These are phyloP conservation scores for Callinectes sapidus DNA, from an alignment of 2,888 invertebrate species.

Conservation along the genomic window DNA sequence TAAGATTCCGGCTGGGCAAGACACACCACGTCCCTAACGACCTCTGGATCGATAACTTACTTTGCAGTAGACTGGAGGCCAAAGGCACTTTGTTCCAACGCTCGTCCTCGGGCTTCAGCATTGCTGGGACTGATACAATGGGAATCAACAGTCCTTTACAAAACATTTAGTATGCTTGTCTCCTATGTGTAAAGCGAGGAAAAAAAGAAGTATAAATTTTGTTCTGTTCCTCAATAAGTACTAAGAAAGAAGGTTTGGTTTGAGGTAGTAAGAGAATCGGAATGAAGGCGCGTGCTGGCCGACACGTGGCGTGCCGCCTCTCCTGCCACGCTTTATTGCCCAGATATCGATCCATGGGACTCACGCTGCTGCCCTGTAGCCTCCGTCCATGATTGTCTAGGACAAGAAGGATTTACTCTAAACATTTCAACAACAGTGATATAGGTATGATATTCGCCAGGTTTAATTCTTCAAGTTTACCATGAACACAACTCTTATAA, in stretches of 20 bases:
- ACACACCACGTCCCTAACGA: slow-evolving; percentile 45
- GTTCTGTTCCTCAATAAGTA: not conserved
- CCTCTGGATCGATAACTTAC: slow-evolving; percentile 59
- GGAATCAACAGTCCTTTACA: not conserved
- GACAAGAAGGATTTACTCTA: not conserved
- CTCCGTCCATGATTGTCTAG: not conserved
- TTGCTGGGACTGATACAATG: not conserved
- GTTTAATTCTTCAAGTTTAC: not conserved
- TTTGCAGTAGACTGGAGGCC: slow-evolving; percentile 32
- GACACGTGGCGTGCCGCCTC: slow-evolving; percentile 59
- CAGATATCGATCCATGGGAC: slow-evolving; percentile 44
- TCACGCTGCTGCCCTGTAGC: slow-evolving; percentile 31
- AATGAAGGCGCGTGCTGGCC: slow-evolving; percentile 58
- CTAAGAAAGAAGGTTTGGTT: slow-evolving; percentile 6
- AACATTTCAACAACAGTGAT: not conserved
- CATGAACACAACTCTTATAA: not conserved
- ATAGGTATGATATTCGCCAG: no score
- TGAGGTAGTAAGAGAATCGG: not conserved
- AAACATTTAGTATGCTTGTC: not conserved
- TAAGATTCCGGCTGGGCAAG: slow-evolving; percentile 26
- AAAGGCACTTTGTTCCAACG: not conserved
- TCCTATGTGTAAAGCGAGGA: not conserved
- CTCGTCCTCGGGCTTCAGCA: not conserved
- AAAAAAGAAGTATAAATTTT: not conserved
- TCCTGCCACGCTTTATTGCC: slow-evolving; percentile 59